Base-by-base conservation (phyloP, 2,888 invertebrate genomes). In the Netelia fuscicornis region DNA sequence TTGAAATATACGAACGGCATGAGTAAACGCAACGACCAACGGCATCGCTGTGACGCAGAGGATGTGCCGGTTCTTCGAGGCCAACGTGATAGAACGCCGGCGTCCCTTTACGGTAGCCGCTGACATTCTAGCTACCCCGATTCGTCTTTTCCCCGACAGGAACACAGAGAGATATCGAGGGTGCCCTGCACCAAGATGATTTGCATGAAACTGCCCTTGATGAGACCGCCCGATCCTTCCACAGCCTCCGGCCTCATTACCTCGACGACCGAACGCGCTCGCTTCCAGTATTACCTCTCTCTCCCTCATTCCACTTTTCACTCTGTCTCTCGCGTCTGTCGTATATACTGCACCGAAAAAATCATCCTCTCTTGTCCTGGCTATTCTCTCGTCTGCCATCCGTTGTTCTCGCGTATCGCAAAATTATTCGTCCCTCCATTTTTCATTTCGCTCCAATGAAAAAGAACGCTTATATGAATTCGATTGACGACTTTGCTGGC, bases 181-280 rank as follows among this genome's bases (percentile, higher is more conserved):
- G 78, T 58, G 81, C 83, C 72, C 79, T 72, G 54, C 60, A 80
- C 67, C 84, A 84, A 80, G 86, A 88, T 88, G 88, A 90, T 90
- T 90, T 90, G 90, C 90, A 91, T 91, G 88, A 89, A 89, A 89
- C 88, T 90, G 87, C 88, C 86, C 87, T 87, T 89, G 88, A 89
- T 89, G 88, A 88, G 89, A 87, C 86, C 86, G 86, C 86, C 81
- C 20, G 62, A 56, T 23, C 83, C 86, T 84, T 85, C 76, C 81
- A 20, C 58, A 83, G 88, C 88, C 89, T 82, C 84, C 86, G 89
- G 89, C 88, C 89, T 90, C 90, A 89, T 90, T 90, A 90, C 87
- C 87, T 82, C 68, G 52, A 58, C 75, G 71, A 75, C 48, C 81
- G 65, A 37, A n/a, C 52, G 58, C 30, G 23, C 58, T 23, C 71